Evolutionary conservation across 2,888 invertebrate species (phyloP).

Genomic region (Acronicta psi): DNA sequence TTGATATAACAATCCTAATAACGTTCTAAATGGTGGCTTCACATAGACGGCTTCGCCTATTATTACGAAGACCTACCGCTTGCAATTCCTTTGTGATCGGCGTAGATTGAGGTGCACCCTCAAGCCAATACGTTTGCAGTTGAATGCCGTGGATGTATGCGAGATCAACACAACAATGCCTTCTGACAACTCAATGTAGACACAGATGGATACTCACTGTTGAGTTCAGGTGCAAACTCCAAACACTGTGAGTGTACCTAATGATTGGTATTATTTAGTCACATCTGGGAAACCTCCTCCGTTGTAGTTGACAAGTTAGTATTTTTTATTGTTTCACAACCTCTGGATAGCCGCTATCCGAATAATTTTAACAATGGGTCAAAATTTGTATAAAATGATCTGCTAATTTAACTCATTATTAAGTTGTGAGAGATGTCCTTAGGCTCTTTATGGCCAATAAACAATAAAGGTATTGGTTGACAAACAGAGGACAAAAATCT

Average conservation of each 20-base stretch:
- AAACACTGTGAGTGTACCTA: neutral
- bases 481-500: no score
- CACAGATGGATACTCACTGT: constrained; percentile 23
- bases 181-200: constrained; percentile 57
- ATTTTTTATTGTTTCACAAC: no score
- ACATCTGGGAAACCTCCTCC: no score
- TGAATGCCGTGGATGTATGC: constrained; percentile 54
- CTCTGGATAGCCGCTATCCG: no score
- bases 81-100: constrained; percentile 48
- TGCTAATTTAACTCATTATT: no score
- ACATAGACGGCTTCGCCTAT: constrained; percentile 20
- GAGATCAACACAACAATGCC: constrained; percentile 61
- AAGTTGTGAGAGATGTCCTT: no score
- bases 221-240: constrained; percentile 23
- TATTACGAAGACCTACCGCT: constrained; percentile 24
- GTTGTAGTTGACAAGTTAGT: no score
- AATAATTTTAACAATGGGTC: no score
- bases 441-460: no score
- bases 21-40: constrained; percentile 2
- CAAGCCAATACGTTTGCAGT: constrained; percentile 48
- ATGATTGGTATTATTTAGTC: neutral
- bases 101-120: constrained; percentile 36
- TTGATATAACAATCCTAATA: constrained; percentile 28
- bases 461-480: no score
- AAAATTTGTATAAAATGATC: no score